Evolutionary conservation across 37 sponge, comb jelly and placozoan genomes (phyloP), one percentile per base, ranked within the genome.

Genomic region (Hexactinellida sp.): DNA sequence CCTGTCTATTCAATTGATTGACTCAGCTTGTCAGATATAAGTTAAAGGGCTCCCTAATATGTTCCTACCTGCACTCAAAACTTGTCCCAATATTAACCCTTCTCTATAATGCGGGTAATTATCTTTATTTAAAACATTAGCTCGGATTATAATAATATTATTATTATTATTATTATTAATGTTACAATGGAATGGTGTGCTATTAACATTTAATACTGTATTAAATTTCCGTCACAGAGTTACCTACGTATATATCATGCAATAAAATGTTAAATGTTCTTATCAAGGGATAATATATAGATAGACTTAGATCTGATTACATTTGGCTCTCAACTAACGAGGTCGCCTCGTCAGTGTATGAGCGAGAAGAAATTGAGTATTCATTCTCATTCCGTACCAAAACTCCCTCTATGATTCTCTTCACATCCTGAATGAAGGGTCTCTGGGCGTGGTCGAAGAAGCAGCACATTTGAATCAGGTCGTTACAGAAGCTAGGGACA

Each of bases 401-500:
- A 3, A 63, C 76, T 21, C 76, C 76, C 30, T 63, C 76, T 32
- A 63, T 25, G 34, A 63, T 63, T 7, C 76, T 28, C 76, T 63
- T 10, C 21, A 63, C 30, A 23, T 63, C 76, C 3, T 10, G 21
- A 63, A 63, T n/a, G 28, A 21, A 25, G 13, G 76, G 76, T 25
- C 76, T 10, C 30, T 63, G 76, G 5, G 3, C 32, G 3, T 10
- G 76, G 13, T 63, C 30, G 30, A 63, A 63, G 30, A 63, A 63
- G 34, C 76, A 63, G 34, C 76, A 63, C 76, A 63, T 63, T 28
- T 63, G 76, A 21, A 63, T n/a, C 5, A 63, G 76, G 34, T 63
- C 76, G 30, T 63, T 63, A n/a, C 76, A 63, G 76, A 63, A 63
- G 13, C 76, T 23, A 63, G 76, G 76, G 5, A n/a, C 76, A n/a